A percentile compares a stretch with the other conserved stretches of the same genome.
Evolutionary conservation across 2,888 invertebrate species (phyloP).

Genomic region (Polyploca ridens): DNA sequence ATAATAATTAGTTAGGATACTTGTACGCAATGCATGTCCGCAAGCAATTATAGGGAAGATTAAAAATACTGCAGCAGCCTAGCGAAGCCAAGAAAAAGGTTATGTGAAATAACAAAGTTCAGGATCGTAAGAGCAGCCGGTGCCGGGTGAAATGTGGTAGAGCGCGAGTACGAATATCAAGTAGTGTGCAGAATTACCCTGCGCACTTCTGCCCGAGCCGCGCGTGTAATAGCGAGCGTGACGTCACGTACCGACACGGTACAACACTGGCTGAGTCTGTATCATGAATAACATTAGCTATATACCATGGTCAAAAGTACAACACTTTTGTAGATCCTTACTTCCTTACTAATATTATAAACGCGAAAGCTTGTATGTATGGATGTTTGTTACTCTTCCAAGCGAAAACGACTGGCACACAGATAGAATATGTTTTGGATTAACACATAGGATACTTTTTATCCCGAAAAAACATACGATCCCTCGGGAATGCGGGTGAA

Average conservation of each 20-base stretch:
- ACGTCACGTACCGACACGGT: slow-evolving; percentile 53
- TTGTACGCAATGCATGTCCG: neutral
- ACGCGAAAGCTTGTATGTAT: too few species aligned
- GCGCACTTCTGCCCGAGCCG: slow-evolving; percentile 28
- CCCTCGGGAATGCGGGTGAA: too few species aligned
- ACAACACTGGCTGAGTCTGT: slow-evolving; percentile 37
- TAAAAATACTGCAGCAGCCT: slow-evolving; percentile 46
- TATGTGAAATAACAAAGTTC: slow-evolving; percentile 70
- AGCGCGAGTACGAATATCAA: slow-evolving; percentile 67
- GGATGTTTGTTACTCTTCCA: too few species aligned
- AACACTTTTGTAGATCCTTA: neutral
- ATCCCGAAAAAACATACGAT: too few species aligned
- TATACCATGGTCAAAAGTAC: slow-evolving; percentile 41
- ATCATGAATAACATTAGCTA: slow-evolving; percentile 57
- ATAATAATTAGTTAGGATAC: too few species aligned
- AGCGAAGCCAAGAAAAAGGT: slow-evolving; percentile 49
- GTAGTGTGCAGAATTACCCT: slow-evolving; percentile 44
- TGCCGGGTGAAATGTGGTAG: slow-evolving; percentile 72
- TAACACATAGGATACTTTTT: too few species aligned
- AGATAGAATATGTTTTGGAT: too few species aligned
- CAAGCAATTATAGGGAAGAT: slow-evolving; percentile 22
- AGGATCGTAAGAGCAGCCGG: slow-evolving; percentile 67
- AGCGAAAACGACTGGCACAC: too few species aligned
- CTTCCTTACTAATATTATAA: too few species aligned
- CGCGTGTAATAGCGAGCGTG: slow-evolving; percentile 65